phyloP scores from a whole-genome alignment of 2,113 vertebrate species.

The Ciconia boyciana region DNA sequence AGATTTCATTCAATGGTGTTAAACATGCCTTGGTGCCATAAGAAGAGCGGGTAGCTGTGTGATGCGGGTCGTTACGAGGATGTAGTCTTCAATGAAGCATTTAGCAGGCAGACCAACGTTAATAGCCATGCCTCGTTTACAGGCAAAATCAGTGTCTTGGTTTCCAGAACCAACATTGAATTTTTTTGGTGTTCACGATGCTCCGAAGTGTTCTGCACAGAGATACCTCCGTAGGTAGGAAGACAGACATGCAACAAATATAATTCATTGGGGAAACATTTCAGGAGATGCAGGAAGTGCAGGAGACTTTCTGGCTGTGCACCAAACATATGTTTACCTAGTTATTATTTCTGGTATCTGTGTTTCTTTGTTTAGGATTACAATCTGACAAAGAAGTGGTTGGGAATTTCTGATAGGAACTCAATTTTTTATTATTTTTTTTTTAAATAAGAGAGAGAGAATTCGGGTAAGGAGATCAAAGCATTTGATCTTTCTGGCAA shows the following conservation, averaged over 20 bases:
- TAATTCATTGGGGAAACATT: background rate
- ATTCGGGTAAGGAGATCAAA: background rate
- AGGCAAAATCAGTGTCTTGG: background rate
- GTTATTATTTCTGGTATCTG: background rate
- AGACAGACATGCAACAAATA: background rate
- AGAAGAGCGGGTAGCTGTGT: background rate
- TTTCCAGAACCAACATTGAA: background rate
- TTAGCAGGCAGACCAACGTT: background rate
- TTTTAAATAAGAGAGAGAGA: background rate
- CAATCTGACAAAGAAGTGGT: background rate
- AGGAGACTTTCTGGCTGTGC: background rate
- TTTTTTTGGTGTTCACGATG: background rate
- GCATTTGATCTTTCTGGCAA: background rate
- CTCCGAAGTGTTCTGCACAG: background rate
- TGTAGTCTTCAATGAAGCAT: background rate
- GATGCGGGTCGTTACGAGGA: background rate
- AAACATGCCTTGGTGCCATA: background rate
- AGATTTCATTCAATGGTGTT: fast-evolving
- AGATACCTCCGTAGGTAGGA: background rate
- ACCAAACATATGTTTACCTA: background rate
- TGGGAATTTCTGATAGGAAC: background rate
- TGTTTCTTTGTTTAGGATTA: background rate
- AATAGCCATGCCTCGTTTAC: background rate
- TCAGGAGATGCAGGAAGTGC: background rate
- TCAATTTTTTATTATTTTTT: background rate